Base-by-base conservation (phyloP, 2,113 vertebrate genomes). In the Ophiodon elongatus region DNA sequence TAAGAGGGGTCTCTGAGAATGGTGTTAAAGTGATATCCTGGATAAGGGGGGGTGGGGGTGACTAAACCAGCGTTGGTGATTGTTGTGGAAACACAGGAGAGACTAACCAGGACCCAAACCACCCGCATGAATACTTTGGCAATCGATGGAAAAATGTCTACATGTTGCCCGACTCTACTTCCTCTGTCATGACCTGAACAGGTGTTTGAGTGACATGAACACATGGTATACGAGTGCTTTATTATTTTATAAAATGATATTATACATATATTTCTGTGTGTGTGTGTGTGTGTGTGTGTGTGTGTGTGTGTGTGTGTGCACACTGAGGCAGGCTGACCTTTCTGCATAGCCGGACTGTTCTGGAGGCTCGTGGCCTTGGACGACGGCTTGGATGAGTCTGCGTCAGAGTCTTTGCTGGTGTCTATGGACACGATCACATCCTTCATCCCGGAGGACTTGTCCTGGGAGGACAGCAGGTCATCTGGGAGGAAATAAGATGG, bases 401-500 rank as follows among this genome's bases (percentile, higher is more conserved):
- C 95, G 62, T 99, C 98, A 0, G 96, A 91, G 84, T 98, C 97
- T 93, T 98, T 98, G 95, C 96, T 97, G 52, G 97, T 96, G 74
- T 99, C 98, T 77, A 99, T 95, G 88, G 96, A 99, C 31, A 99
- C 96, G 33, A 99, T 96, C 23, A 99, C 95, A 71, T 99, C 98
- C 93, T 99, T 99, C 84, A 96, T 84, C 63, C 95, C 96, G 0
- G 97, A 96, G 35, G 97, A 96, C 89, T 99, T 99, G 85, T 99
- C 98, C 93, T 98, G 97, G 39, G 97, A 97, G 23, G 97, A 97
- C 0, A 97, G 72, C 89, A 97, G 76, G 62, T 98, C 97, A 88
- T 98, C 97, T 98, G 93, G 57, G 39, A 64, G 8, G 8, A n/a
- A 47, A n/a, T 1, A 17, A 52, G 19, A 56, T 2, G 27, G n/a